Conservation (phyloP, 2,797 vertebrate genomes). For the Sardinella longiceps region DNA sequence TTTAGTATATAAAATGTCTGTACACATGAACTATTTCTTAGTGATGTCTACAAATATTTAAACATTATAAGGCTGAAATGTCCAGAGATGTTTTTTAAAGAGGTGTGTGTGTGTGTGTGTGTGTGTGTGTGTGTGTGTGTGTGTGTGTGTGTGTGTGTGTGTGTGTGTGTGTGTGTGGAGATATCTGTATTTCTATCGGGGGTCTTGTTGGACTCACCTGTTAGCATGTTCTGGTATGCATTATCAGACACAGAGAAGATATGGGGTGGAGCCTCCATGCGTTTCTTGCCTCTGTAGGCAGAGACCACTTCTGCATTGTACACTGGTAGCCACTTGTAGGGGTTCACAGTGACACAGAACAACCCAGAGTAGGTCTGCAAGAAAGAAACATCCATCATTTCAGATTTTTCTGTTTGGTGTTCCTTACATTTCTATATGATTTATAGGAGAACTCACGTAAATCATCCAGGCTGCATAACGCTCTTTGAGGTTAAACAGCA, state of each 20-base stretch:
- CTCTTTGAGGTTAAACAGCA: conserved; percentile 80
- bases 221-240: conserved; percentile 74
- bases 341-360: conserved; percentile 76
- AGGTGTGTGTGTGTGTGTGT: not conserved
- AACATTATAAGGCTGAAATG: too few relatives aligned
- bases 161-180: not conserved
- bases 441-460: conserved; percentile 63
- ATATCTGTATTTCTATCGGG: not conserved
- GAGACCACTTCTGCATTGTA: conserved; percentile 71
- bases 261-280: conserved; percentile 74
- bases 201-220: conserved; percentile 62
- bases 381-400: not conserved
- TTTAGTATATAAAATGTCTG: not conserved
- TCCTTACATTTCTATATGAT: not conserved
- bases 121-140: not conserved
- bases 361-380: conserved; percentile 74
- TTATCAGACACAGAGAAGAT: conserved; percentile 82
- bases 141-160: not conserved
- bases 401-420: not conserved
- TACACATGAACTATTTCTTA: not conserved
- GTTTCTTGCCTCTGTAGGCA: conserved; percentile 75
- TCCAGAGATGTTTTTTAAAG: too few relatives aligned
- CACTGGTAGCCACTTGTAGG: conserved; percentile 78
- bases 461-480: conserved; percentile 81
- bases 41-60: too few relatives aligned